Evolutionary conservation across 2,888 invertebrate genomes (phyloP), one percentile per base, ranked within the genome.

Genomic region (Acanthacorydalis orientalis): DNA sequence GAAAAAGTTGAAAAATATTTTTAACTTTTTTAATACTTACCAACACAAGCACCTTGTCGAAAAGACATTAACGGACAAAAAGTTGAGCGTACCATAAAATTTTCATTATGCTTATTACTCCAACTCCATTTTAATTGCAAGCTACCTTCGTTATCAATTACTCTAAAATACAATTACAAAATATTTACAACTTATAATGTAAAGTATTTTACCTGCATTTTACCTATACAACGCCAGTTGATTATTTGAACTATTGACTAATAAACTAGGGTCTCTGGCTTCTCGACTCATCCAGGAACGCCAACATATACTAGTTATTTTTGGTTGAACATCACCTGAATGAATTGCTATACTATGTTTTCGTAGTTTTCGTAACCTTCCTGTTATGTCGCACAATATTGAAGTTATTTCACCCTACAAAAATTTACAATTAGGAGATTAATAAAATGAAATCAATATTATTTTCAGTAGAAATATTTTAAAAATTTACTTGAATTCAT

Each of bases 41-140:
- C 75, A 52, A 85, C 79, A 69, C 84, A 85, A 49, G 83, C 81
- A 51, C 85, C 85, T 65, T 83, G 79, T 45, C 83, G 69, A 67
- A 84, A 84, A 53, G 84, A 85, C 82, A 85, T 85, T 53, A 81
- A 77, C 6, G 90, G 88, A 59, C 89, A 90, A 69, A 90, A 90
- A 4, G 83, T 80, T 32, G 87, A 84, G 54, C 75, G 70, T 16
- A 87, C 75, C 52, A 73, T 63, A 39, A 31, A 56, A 57, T 72
- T 69, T 41, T 62, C 65, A 45, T 69, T 67, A 62, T 85, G 84
- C 44, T 68, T 61, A 52, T 81, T 75, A 44, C 72, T 71, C 64
- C 83, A 83, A 41, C 75, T 77, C 56, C 77, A 72, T 64, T 77
- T 77, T 44, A 83, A 63, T 45, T 72, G 67, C 41, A 86, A 62